Evolutionary conservation across 2,888 invertebrate genomes (phyloP), one percentile per base, ranked within the genome.

Genomic region (Cryptosula pallasiana): DNA sequence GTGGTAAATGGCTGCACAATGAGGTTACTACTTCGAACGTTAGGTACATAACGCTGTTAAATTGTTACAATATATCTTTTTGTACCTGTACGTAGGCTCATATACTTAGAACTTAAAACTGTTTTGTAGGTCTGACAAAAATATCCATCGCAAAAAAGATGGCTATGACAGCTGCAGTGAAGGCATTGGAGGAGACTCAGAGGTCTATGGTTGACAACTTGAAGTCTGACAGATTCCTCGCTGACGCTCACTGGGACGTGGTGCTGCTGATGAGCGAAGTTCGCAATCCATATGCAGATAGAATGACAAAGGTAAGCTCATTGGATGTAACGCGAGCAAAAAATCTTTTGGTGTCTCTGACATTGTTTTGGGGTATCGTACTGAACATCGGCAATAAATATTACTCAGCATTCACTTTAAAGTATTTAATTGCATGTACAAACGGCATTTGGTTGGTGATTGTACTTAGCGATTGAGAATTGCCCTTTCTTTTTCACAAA

Each of bases 191-290:
- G 32, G 81, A 82, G 29, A 74, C 77, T 36, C 75, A 79, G 45
- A 74, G 76, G 69, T 82, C 87, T 1, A 63, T 32, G 34, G 27
- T 63, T 25, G 27, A 20, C 2, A 32, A 63, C 2, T n/a, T 63
- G 63, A 63, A 63, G 63, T 57, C 69, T 75, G 72, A 20, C 57
- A 81, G 83, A 81, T 89, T 89, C 79, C 81, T 89, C 1, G 88
- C 89, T 69, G 89, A 89, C 81, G 88, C 89, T 36, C 88, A 89
- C 77, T 90, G 90, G 90, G 80, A 87, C 69, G 78, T 88, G 34
- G 89, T 90, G 0, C 86, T 87, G 35, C 84, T 82, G 76, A 86
- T 86, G 81, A 89, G 89, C 0, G 84, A 85, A 0, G 87, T 90
- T 73, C 86, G 86, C 73, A 88, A 89, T 76, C 89, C 89, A 0